Conservation (phyloP, 2,888 invertebrate genomes). For the Oscheius myriophilus region DNA sequence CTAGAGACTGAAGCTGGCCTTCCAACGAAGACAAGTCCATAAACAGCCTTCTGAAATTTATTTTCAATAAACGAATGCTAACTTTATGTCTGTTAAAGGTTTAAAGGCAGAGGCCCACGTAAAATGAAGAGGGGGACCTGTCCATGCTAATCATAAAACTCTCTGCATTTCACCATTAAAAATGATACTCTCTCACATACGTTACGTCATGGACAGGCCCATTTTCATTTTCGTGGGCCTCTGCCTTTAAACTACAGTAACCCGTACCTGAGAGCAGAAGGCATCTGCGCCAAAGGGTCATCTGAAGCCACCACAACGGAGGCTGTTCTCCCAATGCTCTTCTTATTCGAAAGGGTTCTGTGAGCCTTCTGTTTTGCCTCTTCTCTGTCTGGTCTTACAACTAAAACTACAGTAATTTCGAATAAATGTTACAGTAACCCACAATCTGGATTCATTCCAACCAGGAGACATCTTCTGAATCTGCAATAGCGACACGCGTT, state of each 20-base stretch:
- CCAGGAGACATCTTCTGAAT: conserved; percentile 62
- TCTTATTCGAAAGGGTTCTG: conserved; percentile 16
- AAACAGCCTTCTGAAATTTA: conserved; percentile 46
- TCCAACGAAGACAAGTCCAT: conserved; percentile 48
- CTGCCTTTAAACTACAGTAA: no score
- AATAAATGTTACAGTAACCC: conserved; percentile 20
- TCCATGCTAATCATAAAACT: no score
- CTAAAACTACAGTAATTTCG: conserved; percentile 33
- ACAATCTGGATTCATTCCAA: conserved; percentile 68
- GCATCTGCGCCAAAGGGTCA: conserved; percentile 37
- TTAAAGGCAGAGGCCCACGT: no score
- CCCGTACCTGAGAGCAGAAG: conserved; percentile 38
- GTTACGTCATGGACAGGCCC: no score
- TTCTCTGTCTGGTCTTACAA: conserved; percentile 65
- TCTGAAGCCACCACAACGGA: conserved; percentile 31
- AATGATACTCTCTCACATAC: no score
- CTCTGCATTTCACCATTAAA: no score
- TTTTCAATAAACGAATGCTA: no score
- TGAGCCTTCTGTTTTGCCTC: conserved; percentile 31
- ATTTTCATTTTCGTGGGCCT: no score
- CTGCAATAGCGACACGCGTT: conserved; percentile 66
- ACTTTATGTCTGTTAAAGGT: no score
- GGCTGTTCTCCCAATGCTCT: conserved; percentile 4
- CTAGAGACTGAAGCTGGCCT: conserved; percentile 35
- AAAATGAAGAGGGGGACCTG: no score